Evolutionary conservation across 2,888 invertebrate species (phyloP).

Genomic region (Netelia melanura): DNA sequence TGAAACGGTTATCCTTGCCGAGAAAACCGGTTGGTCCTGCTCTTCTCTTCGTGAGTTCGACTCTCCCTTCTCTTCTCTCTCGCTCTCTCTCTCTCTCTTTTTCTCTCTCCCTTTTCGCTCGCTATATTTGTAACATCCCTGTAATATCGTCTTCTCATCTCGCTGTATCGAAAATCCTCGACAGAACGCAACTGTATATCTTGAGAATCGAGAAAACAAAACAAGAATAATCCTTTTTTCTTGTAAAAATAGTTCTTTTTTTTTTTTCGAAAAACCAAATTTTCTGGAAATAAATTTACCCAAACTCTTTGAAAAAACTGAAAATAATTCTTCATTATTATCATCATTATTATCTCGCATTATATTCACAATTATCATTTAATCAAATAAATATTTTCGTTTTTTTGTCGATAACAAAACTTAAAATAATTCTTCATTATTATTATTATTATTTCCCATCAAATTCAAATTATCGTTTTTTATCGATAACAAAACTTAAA

Average conservation of each 20-base stretch:
- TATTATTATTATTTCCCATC: too few species aligned
- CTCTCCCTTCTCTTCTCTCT: conserved; percentile 52
- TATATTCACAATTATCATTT: too few species aligned
- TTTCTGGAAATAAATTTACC: too few species aligned
- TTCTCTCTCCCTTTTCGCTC: conserved; percentile 13
- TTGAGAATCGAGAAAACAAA: neutral
- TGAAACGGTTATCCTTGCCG: conserved; percentile 56
- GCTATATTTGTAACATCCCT: conserved; percentile 20
- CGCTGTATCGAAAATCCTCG: conserved; percentile 9
- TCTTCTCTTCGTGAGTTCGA: conserved; percentile 69
- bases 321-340: too few species aligned
- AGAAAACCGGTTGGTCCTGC: conserved; percentile 77
- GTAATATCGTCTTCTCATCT: conserved; percentile 30
- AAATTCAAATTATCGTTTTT: too few species aligned
- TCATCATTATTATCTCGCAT: too few species aligned
- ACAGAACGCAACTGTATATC: conserved; percentile 6
- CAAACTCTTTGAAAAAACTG: too few species aligned
- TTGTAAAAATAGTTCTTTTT: conserved; percentile 2
- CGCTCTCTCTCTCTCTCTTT: neutral
- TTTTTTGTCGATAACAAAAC: too few species aligned
- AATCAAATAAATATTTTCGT: too few species aligned
- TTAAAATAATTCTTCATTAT: too few species aligned
- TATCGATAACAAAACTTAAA: too few species aligned
- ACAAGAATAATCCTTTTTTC: neutral
- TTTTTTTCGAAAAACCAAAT: neutral